Conservation (phyloP, 1,140 invertebrate species). For the Drusus annulatus region DNA sequence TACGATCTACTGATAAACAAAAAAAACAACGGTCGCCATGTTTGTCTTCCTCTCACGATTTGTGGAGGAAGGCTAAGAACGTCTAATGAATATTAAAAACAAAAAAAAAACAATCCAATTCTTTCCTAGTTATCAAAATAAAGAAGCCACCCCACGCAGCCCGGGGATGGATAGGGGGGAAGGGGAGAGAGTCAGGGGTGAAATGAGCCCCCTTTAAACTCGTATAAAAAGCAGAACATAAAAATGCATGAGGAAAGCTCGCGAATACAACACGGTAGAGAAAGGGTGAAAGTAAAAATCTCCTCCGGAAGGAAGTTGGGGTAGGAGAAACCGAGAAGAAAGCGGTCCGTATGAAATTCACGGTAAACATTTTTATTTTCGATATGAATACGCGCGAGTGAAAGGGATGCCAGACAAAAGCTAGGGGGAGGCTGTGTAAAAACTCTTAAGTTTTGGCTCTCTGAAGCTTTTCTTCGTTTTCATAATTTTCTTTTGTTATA, state of each 20-base stretch:
- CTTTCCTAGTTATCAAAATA: constrained; percentile 69
- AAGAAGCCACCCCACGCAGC: constrained; percentile 67
- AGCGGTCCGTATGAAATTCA: constrained; percentile 56
- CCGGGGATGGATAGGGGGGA: constrained; percentile 16
- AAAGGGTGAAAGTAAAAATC: constrained; percentile 67
- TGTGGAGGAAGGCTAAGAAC: constrained; percentile 49
- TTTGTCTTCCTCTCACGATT: constrained; percentile 53
- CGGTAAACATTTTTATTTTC: constrained; percentile 57
- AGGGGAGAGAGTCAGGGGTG: constrained; percentile 35
- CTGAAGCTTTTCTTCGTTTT: constrained; percentile 41
- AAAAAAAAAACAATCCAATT: constrained; percentile 60
- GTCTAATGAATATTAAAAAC: constrained; percentile 59
- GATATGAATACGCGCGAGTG: constrained; percentile 53
- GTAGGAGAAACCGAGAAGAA: constrained; percentile 45
- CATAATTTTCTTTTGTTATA: constrained; percentile 53
- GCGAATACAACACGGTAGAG: constrained; percentile 64
- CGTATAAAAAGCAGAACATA: constrained; percentile 74
- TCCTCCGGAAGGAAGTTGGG: constrained; percentile 48
- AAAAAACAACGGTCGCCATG: constrained; percentile 43
- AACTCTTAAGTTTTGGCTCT: constrained; percentile 36
- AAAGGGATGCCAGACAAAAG: constrained; percentile 54
- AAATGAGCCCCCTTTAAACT: constrained; percentile 72
- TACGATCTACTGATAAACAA: constrained; percentile 46
- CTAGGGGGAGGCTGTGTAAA: constrained; percentile 26
- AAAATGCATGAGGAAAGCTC: constrained; percentile 74